Base-by-base conservation (phyloP, 2,797 vertebrate genomes). In the Zalophus californianus region DNA sequence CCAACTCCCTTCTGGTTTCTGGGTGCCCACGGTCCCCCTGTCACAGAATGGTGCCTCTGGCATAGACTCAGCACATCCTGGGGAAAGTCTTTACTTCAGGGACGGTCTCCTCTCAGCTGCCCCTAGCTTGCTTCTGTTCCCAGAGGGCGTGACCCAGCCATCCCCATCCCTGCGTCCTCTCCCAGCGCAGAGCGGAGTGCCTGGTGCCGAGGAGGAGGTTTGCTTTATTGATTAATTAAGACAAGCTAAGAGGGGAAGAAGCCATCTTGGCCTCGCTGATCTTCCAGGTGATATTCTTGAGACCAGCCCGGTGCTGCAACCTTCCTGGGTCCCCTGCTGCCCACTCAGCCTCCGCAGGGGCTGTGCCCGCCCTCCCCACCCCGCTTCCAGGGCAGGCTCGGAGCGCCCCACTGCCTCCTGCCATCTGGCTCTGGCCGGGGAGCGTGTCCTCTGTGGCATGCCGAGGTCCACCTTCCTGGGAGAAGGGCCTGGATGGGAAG, bases 211-310 rank as follows among this genome's bases (percentile, higher is more conserved):
- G 78, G 25, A 77, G 88, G 54, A 73, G 78, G 90, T 91, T 62
- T 91, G 75, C 64, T 95, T 54, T n/a, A 41, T 93, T 94, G 93
- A 97, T 92, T 85, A 75, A 94, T 88, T 84, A 96, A 92, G 89
- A 94, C 86, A 70, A 77, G 79, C 90, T 23, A 91, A 94, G 80
- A 79, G 90, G 86, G 83, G 94, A 94, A 10, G n/a, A 90, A 97
- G 80, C 72, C 77, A 54, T 83, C 78, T 84, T 78, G 13, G 5
- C 90, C 92, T 86, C 20, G 4, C 35, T 38, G 77, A 82, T 95
- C 90, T 97, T 93, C 84, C 90, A 96, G 86, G 75, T 68, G 89
- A 89, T 86, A 44, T 75, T 96, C 72, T 86, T 56, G 66, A 96
- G 93, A 78, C 10, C 62, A 75, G 70, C 70, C 90, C 68, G 92